Evolutionary conservation across 2,797 vertebrate genomes (phyloP), one percentile per base, ranked within the genome.

Genomic region (Micrastur ruficollis): DNA sequence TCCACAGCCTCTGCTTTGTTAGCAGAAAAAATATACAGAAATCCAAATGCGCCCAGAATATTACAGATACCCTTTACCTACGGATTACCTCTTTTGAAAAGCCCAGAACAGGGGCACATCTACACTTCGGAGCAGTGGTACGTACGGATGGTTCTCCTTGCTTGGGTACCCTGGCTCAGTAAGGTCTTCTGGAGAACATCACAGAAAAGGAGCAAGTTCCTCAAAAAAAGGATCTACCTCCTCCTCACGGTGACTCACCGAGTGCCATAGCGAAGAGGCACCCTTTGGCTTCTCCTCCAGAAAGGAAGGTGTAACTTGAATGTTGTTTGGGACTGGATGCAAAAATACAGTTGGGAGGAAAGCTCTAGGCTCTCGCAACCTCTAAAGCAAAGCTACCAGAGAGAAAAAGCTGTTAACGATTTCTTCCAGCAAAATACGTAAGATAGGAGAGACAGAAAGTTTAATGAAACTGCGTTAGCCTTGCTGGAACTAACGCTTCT

Each of bases 231-330:
- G 50, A 70, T 50, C 58, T 72, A 75, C 63, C 59, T 87, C 52
- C 22, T 56, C 27, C 34, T 62, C 71, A 40, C 0, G 0, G 79
- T 3, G 74, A 49, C 59, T 52, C 71, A 27, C 22, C 3, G 1
- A 65, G 27, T 20, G 40, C 8, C 68, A 40, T 3, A 66, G 10
- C 22, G 34, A 75, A 83, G 47, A 52, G 34, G 5, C 3, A 31
- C 50, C 75, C 88, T 88, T 58, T 25, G 85, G 63, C 68, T 66
- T 93, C 56, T 59, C 23, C 79, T 90, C 38, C 44, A 40, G 11
- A 25, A 91, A 47, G 32, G 13, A 88, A 90, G 31, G 50, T 15
- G 63, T 52, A 82, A 55, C 58, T 31, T 44, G 32, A 5, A 61
- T 0, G 21, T 6, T 11, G 17, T 42, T 76, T 50, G 61, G 91